A percentile compares a stretch with the other conserved stretches of the same genome.
These are phyloP conservation scores for Porites lutea DNA, from an alignment of 64 coral and sea anemone genomes.

Conservation along the genomic window DNA sequence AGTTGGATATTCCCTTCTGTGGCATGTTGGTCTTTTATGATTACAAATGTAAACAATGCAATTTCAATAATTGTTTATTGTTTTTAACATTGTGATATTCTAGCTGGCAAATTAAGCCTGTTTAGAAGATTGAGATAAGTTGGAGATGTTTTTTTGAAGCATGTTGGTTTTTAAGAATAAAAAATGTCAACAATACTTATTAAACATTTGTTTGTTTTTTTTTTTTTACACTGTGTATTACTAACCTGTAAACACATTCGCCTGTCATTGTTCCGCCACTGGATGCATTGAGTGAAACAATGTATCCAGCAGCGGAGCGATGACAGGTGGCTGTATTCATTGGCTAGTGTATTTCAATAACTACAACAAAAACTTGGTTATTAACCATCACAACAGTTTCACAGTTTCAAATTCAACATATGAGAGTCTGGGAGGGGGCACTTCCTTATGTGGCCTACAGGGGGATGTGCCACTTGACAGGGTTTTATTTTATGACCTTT, in stretches of 20 bases:
- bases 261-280: too few species aligned
- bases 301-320: too few species aligned
- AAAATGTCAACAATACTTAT: too few species aligned
- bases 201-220: too few species aligned
- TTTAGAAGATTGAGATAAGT: too few species aligned
- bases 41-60: conserved; percentile 29
- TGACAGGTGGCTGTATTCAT: not conserved
- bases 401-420: conserved; percentile 62
- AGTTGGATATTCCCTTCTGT: conserved; percentile 36
- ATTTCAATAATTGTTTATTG: not conserved
- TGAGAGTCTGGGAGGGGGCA: conserved; percentile 53
- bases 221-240: too few species aligned
- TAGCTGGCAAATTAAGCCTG: not conserved
- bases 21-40: conserved; percentile 36
- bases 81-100: conserved; percentile 1
- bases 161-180: too few species aligned
- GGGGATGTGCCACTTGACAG: not conserved
- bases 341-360: conserved; percentile 59
- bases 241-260: too few species aligned
- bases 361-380: conserved; percentile 63
- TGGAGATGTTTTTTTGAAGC: too few species aligned
- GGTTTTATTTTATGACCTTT: too few species aligned
- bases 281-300: too few species aligned
- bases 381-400: conserved; percentile 65
- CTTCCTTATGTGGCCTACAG: conserved; percentile 65